Conservation (phyloP, 2,888 invertebrate genomes). For the Drosophila mayaguana region DNA sequence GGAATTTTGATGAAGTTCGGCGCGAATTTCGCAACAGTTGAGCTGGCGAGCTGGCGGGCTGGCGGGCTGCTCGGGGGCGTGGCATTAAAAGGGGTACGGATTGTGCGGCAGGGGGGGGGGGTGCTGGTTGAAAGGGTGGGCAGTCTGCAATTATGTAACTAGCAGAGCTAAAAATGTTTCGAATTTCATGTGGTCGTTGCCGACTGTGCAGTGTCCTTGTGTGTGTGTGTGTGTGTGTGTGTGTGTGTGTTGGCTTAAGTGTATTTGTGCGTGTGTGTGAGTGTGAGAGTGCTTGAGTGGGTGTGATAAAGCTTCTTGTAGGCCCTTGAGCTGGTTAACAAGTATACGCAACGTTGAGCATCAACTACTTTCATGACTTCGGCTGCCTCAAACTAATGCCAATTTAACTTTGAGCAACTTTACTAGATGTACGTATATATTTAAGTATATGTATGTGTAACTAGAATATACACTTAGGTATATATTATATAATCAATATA, state of each 20-base stretch:
- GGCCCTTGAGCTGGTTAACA: constrained; percentile 61
- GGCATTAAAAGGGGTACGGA: constrained; percentile 1
- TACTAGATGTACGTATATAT: background rate
- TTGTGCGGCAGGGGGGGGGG: no score
- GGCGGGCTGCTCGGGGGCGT: background rate
- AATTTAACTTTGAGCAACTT: constrained; percentile 26
- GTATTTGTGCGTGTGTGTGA: constrained; percentile 18
- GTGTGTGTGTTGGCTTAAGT: constrained; percentile 16
- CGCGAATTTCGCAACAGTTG: constrained; percentile 67
- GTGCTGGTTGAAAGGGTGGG: background rate
- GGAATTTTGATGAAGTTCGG: constrained; percentile 79
- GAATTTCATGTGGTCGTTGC: constrained; percentile 72
- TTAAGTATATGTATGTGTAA: background rate
- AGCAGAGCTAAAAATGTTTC: constrained; percentile 76
- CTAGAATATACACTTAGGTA: no score
- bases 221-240: background rate
- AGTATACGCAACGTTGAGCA: constrained; percentile 63
- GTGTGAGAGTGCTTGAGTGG: constrained; percentile 45
- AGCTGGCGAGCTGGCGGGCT: background rate
- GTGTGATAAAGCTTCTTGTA: constrained; percentile 61
- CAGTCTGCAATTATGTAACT: constrained; percentile 72
- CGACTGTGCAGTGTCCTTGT: constrained; percentile 35
- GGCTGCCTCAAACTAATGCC: background rate
- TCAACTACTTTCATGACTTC: constrained; percentile 23
- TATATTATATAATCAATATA: no score